Evolutionary conservation across 1,140 invertebrate species (phyloP).

Genomic region (Campoletis sonorensis): DNA sequence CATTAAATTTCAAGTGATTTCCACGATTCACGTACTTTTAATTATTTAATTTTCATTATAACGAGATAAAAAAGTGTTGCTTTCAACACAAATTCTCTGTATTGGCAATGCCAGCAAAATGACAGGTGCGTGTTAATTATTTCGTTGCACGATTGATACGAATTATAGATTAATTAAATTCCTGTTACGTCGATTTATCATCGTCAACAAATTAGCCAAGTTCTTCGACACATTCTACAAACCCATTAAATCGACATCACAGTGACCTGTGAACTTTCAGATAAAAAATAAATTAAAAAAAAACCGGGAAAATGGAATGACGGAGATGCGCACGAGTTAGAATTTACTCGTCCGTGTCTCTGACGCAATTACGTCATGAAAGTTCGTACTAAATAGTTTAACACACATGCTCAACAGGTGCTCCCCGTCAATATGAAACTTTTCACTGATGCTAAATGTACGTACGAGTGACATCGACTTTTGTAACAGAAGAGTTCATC

Average conservation of each 20-base stretch:
- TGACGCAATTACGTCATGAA: constrained; percentile 58
- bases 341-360: constrained; percentile 48
- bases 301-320: constrained; percentile 52
- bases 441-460: neutral
- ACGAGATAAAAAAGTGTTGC: too few species aligned
- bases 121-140: too few species aligned
- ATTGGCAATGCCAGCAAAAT: too few species aligned
- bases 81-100: too few species aligned
- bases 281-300: constrained; percentile 25
- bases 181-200: neutral
- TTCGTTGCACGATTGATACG: too few species aligned
- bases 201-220: neutral
- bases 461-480: neutral
- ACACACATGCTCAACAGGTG: constrained; percentile 7
- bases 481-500: neutral
- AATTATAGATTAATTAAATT: too few species aligned
- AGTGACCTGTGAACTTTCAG: neutral
- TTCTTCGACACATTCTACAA: neutral
- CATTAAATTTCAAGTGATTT: too few species aligned
- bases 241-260: constrained; percentile 48
- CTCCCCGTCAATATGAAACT: neutral
- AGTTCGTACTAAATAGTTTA: constrained; percentile 46
- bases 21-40: too few species aligned
- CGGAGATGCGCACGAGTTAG: constrained; percentile 39
- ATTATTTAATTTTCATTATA: too few species aligned